A percentile compares a stretch with the other conserved stretches of the same genome.
Conservation (phyloP, 2,888 invertebrate species). For the Poecilus cupreus region DNA sequence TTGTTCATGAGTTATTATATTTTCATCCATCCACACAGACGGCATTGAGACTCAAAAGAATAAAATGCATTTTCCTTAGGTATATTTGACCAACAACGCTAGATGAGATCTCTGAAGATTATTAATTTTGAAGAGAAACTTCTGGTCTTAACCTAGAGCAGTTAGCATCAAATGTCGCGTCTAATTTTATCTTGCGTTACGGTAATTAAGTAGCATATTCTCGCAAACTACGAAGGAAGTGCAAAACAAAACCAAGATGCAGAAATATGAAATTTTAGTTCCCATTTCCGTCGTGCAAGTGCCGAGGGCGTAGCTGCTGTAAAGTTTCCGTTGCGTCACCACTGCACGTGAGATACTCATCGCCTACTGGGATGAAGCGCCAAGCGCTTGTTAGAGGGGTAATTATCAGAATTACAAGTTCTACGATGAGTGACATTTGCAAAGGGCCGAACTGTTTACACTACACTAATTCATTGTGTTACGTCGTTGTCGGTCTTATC, state of each 20-base stretch:
- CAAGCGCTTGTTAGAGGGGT: constrained; percentile 37
- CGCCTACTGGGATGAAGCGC: not conserved
- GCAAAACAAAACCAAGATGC: constrained; percentile 31
- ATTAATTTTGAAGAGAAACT: not conserved
- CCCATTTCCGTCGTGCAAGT: not conserved
- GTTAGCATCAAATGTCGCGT: constrained; percentile 26
- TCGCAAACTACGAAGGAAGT: constrained; percentile 18
- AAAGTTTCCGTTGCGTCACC: not conserved
- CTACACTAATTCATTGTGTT: constrained; percentile 44
- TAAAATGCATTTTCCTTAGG: too few relatives aligned
- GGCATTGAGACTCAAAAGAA: too few relatives aligned
- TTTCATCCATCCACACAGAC: too few relatives aligned
- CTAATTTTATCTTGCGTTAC: constrained; percentile 32
- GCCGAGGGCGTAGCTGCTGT: not conserved
- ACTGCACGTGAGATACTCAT: constrained; percentile 8
- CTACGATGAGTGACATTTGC: constrained; percentile 50
- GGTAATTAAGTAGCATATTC: constrained; percentile 32
- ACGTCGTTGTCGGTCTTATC: constrained; percentile 18
- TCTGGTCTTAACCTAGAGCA: not conserved
- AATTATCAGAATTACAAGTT: constrained; percentile 56
- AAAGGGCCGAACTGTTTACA: constrained; percentile 42
- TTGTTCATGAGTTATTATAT: too few relatives aligned
- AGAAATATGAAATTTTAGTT: constrained; percentile 34
- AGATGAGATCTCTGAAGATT: too few relatives aligned
- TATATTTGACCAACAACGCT: too few relatives aligned